Evolutionary conservation across 2,797 vertebrate species (phyloP).

Genomic region (Acrossocheilus wenchowensis): DNA sequence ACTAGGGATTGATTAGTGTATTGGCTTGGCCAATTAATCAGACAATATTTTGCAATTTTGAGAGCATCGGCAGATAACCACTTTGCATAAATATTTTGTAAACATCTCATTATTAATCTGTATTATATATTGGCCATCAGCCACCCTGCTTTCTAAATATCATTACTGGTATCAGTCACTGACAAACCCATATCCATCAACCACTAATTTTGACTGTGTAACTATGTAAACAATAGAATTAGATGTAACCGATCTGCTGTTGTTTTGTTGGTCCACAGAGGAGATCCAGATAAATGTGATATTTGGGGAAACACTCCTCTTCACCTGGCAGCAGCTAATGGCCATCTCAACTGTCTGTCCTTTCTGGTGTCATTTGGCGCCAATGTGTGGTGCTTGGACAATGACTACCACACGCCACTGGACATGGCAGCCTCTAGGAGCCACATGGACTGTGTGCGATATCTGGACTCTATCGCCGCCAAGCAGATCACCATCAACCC

Average conservation of each 20-base stretch:
- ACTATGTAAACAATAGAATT: background rate
- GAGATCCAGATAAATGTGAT: conserved; percentile 94
- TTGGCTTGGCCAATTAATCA: too few relatives aligned
- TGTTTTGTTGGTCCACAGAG: conserved; percentile 72
- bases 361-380: conserved; percentile 96
- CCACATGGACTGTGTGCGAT: conserved; percentile 95
- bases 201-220: background rate
- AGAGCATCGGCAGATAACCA: background rate
- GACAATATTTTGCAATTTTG: background rate
- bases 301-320: conserved; percentile 97
- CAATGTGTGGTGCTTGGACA: conserved; percentile 97
- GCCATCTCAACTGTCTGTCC: conserved; percentile 91
- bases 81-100: background rate
- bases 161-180: background rate
- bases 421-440: conserved; percentile 93
- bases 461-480: conserved; percentile 93
- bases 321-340: conserved; percentile 91
- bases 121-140: background rate
- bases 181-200: background rate
- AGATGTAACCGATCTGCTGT: background rate
- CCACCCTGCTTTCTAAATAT: background rate
- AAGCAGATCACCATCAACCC: conserved; percentile 93
- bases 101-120: background rate
- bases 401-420: conserved; percentile 94
- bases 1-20: background rate